Conservation (phyloP, 2,113 vertebrate genomes). For the Apaloderma vittatum region DNA sequence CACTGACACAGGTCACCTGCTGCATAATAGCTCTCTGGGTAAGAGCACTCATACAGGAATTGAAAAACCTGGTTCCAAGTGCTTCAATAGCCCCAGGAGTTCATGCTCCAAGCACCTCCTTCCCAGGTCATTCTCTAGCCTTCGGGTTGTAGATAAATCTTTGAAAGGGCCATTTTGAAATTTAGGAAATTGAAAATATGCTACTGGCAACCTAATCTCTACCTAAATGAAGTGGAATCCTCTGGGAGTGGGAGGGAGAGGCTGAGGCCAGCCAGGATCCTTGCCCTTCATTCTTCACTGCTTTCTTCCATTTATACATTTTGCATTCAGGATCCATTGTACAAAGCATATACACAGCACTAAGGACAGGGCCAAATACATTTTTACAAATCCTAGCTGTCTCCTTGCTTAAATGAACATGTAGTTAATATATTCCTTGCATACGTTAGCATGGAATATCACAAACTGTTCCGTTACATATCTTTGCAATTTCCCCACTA, state of each 20-base stretch:
- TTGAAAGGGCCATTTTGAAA: neutral
- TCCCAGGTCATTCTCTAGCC: neutral
- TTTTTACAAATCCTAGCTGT: neutral
- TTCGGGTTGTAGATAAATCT: neutral
- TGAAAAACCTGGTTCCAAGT: neutral
- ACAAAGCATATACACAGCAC: neutral
- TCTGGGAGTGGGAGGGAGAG: neutral
- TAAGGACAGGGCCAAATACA: neutral
- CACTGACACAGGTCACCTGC: neutral
- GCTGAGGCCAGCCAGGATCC: neutral
- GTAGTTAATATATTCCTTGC: conserved; percentile 8
- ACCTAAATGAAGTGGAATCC: conserved; percentile 3
- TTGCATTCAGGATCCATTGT: neutral
- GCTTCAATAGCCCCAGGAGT: neutral
- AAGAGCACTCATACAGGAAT: neutral
- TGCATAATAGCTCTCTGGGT: neutral
- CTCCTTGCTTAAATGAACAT: neutral
- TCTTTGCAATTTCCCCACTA: neutral
- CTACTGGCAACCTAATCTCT: neutral
- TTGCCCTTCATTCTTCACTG: conserved; percentile 5
- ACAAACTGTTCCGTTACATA: neutral
- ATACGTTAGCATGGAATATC: neutral
- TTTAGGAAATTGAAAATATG: neutral
- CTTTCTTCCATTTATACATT: conserved; percentile 5
- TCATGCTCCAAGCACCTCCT: neutral